These are phyloP conservation scores for Drosophila meridiana DNA, from an alignment of 2,888 invertebrate species.

Conservation along the genomic window DNA sequence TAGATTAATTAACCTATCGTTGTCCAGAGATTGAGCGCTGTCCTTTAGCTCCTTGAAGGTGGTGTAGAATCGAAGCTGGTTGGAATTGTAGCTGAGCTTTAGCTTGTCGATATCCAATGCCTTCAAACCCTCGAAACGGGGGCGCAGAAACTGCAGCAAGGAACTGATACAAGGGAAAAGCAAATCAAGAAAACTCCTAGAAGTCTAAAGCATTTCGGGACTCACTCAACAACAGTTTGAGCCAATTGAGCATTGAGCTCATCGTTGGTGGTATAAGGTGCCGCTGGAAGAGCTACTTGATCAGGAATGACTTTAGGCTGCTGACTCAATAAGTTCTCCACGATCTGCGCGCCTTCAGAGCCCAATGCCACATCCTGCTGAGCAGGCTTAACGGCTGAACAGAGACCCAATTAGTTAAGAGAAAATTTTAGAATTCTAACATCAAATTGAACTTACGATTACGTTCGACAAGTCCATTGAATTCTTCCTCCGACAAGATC, in stretches of 20 bases:
- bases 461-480: constrained; percentile 54
- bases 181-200: neutral
- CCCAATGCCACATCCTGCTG: constrained; percentile 72
- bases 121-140: constrained; percentile 82
- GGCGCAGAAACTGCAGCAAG: constrained; percentile 69
- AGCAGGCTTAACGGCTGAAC: constrained; percentile 56
- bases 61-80: constrained; percentile 76
- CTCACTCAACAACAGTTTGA: constrained; percentile 74
- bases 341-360: constrained; percentile 69
- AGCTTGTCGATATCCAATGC: constrained; percentile 73
- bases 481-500: constrained; percentile 65
- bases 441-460: constrained; percentile 18
- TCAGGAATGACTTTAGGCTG: constrained; percentile 82
- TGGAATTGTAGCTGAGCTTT: constrained; percentile 75
- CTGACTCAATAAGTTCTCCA: constrained; percentile 65
- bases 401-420: constrained; percentile 8
- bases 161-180: constrained; percentile 38
- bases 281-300: constrained; percentile 77
- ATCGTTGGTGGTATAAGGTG: constrained; percentile 81
- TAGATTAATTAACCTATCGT: constrained; percentile 67
- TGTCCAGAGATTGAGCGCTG: constrained; percentile 62
- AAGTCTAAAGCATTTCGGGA: constrained; percentile 13
- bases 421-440: neutral
- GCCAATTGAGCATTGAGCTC: constrained; percentile 68
- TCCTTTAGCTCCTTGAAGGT: constrained; percentile 66